Conservation (phyloP, 37 sponge, comb jelly and placozoan genomes). For the Petrosia ficiformis region DNA sequence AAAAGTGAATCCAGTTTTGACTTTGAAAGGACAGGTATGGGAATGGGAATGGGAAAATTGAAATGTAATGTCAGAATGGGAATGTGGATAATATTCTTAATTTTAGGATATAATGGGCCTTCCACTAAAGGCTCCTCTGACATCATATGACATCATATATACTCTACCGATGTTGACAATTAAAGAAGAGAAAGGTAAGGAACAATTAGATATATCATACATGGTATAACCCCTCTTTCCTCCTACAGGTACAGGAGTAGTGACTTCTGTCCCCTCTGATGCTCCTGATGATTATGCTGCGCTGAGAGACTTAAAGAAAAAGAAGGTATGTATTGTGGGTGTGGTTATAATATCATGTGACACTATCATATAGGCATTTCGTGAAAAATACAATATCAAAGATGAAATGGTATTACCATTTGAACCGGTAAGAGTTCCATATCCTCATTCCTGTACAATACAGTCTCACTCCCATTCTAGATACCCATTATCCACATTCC, state of each 20-base stretch:
- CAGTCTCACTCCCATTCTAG: constrained; percentile 30
- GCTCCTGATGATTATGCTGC: constrained; percentile 98
- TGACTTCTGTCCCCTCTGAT: constrained; percentile 99
- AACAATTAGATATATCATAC: neutral
- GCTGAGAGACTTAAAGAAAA: constrained; percentile 93
- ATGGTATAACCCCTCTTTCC: neutral
- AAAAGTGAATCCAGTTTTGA: constrained; percentile 64
- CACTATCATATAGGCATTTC: constrained; percentile 51
- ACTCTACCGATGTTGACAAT: constrained; percentile 98
- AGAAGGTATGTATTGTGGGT: constrained; percentile 40
- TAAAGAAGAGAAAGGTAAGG: constrained; percentile 92
- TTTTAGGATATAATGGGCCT: constrained; percentile 93
- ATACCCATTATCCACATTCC: constrained; percentile 94
- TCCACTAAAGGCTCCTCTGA: constrained; percentile 90
- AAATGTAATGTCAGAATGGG: neutral
- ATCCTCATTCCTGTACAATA: neutral
- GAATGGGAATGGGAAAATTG: neutral
- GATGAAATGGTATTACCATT: constrained; percentile 97
- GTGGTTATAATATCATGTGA: neutral
- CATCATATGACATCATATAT: constrained; percentile 86
- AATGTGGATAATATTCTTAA: neutral
- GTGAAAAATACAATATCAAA: constrained; percentile 87
- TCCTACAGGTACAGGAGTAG: constrained; percentile 90
- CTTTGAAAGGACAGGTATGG: constrained; percentile 71
- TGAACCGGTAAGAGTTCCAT: constrained; percentile 75